phyloP scores from a whole-genome alignment of 2,113 vertebrate genomes.

The Raja brachyura region DNA sequence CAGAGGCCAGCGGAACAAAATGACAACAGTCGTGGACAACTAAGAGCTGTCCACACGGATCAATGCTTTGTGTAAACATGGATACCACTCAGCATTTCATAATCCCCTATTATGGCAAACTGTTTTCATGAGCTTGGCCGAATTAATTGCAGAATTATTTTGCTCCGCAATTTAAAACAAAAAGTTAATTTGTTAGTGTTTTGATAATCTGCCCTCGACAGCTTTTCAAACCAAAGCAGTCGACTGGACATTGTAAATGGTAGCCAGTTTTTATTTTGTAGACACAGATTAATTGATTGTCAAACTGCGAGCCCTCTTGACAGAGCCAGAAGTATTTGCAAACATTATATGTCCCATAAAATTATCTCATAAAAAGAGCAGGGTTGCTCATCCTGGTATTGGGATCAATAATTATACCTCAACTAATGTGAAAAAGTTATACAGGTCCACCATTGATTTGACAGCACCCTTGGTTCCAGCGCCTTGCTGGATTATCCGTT shows the following conservation, averaged over 20 bases:
- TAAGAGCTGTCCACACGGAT: conserved; percentile 2
- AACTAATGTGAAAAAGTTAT: not conserved
- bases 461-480: too few species aligned
- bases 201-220: not conserved
- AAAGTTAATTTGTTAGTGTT: not conserved
- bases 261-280: not conserved
- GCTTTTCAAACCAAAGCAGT: not conserved
- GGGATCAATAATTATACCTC: not conserved
- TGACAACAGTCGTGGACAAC: not conserved
- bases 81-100: conserved; percentile 34
- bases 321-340: not conserved
- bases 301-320: not conserved
- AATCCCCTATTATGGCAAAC: conserved; percentile 16
- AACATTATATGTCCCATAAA: not conserved
- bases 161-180: not conserved
- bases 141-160: conserved; percentile 27
- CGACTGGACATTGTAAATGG: not conserved
- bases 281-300: not conserved
- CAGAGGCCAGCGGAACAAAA: not conserved
- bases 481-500: too few species aligned
- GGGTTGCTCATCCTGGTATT: not conserved
- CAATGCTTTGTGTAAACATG: conserved; percentile 6
- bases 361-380: not conserved
- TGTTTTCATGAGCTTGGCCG: conserved; percentile 4
- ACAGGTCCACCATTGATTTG: too few species aligned